Conservation (phyloP, 2,797 vertebrate species). For the Macroramphosus scolopax region DNA sequence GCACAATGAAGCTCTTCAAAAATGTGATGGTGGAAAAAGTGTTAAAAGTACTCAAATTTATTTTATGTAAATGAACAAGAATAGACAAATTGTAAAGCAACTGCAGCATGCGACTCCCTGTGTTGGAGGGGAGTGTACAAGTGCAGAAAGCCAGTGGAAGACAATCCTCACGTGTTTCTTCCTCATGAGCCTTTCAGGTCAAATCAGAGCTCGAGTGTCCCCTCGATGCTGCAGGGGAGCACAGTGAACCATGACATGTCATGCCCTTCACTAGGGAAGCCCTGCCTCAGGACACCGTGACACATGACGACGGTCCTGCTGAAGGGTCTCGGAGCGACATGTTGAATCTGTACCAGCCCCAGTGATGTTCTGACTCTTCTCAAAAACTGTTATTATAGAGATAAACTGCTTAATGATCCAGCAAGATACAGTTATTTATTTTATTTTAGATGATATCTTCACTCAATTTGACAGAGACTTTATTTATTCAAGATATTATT, state of each 20-base stretch:
- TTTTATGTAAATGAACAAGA: conserved; percentile 1
- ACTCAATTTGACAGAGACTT: too few relatives aligned
- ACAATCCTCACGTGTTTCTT: neutral
- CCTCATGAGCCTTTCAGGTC: conserved; percentile 10
- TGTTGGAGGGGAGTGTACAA: neutral
- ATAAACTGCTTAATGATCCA: neutral
- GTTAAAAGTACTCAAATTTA: neutral
- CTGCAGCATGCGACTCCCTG: neutral
- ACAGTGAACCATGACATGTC: conserved; percentile 6
- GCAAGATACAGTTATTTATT: too few relatives aligned
- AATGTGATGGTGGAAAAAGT: conserved; percentile 15
- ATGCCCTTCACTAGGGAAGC: conserved; percentile 15
- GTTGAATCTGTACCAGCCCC: conserved; percentile 10
- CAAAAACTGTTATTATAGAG: neutral
- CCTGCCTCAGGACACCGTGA: neutral
- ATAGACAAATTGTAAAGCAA: conserved; percentile 7
- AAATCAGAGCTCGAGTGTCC: conserved; percentile 6
- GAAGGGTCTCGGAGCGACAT: conserved; percentile 6
- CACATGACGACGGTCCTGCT: conserved; percentile 3
- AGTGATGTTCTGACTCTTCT: conserved; percentile 1
- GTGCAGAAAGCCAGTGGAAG: conserved; percentile 10
- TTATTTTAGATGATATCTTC: too few relatives aligned
- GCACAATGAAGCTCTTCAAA: neutral
- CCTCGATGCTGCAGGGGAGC: conserved; percentile 4
- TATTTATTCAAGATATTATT: too few relatives aligned